Percentiles rank a stretch among this genome's conserved stretches.
Conservation (phyloP, 35 echinoderm and acorn worm species). For the Lytechinus pictus region DNA sequence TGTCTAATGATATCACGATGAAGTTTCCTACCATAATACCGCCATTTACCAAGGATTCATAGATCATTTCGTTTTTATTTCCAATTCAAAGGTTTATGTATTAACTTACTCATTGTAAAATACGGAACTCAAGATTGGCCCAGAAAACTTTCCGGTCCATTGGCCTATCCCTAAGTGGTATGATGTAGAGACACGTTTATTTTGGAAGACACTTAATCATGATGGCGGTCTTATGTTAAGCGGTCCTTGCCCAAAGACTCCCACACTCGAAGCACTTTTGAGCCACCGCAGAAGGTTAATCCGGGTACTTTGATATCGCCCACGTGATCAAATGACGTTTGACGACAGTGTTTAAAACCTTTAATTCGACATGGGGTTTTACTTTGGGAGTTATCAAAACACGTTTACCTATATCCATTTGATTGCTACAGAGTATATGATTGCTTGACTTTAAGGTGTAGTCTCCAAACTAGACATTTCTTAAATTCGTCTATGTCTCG, state of each 20-base stretch:
- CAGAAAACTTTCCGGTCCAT: not conserved
- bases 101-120: not conserved
- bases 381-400: not conserved
- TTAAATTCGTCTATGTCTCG: not conserved
- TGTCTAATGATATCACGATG: not conserved
- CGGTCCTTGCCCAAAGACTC: not conserved
- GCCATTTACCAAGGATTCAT: not conserved
- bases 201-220: constrained; percentile 3
- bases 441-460: not conserved
- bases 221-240: not conserved
- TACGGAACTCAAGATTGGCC: not conserved
- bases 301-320: constrained; percentile 16
- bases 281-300: not conserved
- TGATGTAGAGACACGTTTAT: not conserved
- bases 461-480: not conserved
- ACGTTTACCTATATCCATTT: not conserved
- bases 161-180: not conserved
- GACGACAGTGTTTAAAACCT: not conserved
- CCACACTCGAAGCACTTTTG: not conserved
- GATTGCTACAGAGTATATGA: constrained; percentile 7
- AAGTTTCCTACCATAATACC: not conserved
- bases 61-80: not conserved
- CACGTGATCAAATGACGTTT: constrained; percentile 17
- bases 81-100: not conserved
- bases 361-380: constrained; percentile 10